These are phyloP conservation scores for Mesorhabditis belari DNA, from an alignment of 2,888 invertebrate genomes.

Conservation along the genomic window DNA sequence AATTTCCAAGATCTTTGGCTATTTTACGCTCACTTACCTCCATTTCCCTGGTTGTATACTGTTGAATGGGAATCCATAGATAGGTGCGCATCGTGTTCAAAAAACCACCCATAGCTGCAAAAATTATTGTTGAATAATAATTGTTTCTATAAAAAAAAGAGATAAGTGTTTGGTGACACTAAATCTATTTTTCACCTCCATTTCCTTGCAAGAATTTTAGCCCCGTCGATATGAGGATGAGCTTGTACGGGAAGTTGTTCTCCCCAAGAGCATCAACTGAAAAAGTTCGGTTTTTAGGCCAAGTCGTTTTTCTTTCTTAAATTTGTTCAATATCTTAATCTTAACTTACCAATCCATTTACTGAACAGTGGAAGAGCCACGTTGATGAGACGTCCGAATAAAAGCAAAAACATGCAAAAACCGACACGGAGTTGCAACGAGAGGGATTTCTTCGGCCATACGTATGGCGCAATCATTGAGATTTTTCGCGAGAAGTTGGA, in stretches of 20 bases:
- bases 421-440: slow-evolving; percentile 76
- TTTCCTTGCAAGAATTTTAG: slow-evolving; percentile 92
- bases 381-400: slow-evolving; percentile 77
- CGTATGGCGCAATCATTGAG: slow-evolving; percentile 62
- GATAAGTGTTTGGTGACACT: neutral
- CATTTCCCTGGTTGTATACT: slow-evolving; percentile 85
- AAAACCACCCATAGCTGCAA: slow-evolving; percentile 62
- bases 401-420: slow-evolving; percentile 71
- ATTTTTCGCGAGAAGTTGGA: slow-evolving; percentile 36
- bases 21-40: slow-evolving; percentile 58
- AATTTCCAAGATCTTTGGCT: neutral
- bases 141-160: too few species aligned
- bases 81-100: slow-evolving; percentile 83
- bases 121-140: too few species aligned
- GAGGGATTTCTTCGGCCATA: slow-evolving; percentile 76
- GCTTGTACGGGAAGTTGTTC: slow-evolving; percentile 75
- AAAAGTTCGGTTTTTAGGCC: too few species aligned
- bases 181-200: slow-evolving; percentile 59
- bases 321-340: neutral
- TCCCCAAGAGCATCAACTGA: slow-evolving; percentile 73
- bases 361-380: slow-evolving; percentile 86
- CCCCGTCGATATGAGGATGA: slow-evolving; percentile 74
- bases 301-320: too few species aligned
- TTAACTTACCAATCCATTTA: slow-evolving; percentile 74
- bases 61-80: slow-evolving; percentile 89